These are phyloP conservation scores for Pagetopsis macropterus DNA, from an alignment of 2,797 vertebrate species.

Conservation along the genomic window DNA sequence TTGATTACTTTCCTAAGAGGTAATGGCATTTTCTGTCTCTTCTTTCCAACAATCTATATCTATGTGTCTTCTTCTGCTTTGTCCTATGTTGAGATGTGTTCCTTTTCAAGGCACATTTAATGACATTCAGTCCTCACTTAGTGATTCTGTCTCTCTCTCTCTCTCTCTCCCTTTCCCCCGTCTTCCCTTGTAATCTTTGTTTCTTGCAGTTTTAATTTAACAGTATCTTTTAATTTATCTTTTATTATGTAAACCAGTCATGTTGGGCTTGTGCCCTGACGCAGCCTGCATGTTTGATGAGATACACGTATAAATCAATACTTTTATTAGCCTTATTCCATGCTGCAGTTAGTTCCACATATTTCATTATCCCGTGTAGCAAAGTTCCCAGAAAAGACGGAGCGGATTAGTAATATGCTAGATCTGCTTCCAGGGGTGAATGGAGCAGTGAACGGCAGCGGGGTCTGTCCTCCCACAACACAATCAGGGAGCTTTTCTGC, in stretches of 20 bases:
- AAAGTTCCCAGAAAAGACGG: constrained; percentile 50
- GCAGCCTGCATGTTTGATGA: constrained; percentile 71
- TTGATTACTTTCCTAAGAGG: constrained; percentile 24
- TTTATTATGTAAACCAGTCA: constrained; percentile 78
- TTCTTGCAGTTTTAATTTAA: constrained; percentile 75
- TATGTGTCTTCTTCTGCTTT: constrained; percentile 49
- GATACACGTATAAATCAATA: constrained; percentile 76
- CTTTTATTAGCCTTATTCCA: constrained; percentile 68
- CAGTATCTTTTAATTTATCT: constrained; percentile 82
- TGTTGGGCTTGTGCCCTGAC: constrained; percentile 65
- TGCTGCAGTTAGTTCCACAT: constrained; percentile 59
- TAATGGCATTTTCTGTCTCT: constrained; percentile 26
- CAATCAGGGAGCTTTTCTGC: constrained; percentile 84
- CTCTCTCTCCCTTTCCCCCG: constrained; percentile 26
- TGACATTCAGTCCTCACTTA: constrained; percentile 66
- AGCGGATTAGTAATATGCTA: constrained; percentile 42
- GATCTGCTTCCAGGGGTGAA: constrained; percentile 86
- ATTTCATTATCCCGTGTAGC: constrained; percentile 59
- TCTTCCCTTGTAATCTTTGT: constrained; percentile 65
- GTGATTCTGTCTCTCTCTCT: constrained; percentile 61
- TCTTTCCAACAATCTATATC: constrained; percentile 32
- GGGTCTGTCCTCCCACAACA: constrained; percentile 84
- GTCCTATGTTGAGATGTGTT: constrained; percentile 63
- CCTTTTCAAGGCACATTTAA: constrained; percentile 65
- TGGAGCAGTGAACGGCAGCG: constrained; percentile 92